A percentile compares a stretch with the other conserved stretches of the same genome.
phyloP scores from a whole-genome alignment of 2,888 invertebrate genomes.

The Athetis lepigone region DNA sequence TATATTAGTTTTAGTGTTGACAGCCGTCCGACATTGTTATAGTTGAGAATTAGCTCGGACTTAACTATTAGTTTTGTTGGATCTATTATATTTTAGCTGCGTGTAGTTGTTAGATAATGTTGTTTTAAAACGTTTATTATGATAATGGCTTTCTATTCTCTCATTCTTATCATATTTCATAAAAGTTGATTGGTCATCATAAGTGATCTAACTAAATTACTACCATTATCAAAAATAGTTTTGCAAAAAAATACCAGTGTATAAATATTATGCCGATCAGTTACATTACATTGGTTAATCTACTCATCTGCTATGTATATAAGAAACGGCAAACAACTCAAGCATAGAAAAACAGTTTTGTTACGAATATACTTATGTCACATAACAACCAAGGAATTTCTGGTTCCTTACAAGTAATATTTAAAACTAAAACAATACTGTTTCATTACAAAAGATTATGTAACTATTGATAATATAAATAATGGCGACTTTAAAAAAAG shows the following conservation, averaged over 20 bases:
- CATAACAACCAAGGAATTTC: slow-evolving; percentile 19
- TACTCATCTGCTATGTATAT: not conserved
- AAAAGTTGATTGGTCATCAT: not conserved
- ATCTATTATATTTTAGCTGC: slow-evolving; percentile 26
- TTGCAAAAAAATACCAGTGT: too few species aligned
- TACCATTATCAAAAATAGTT: not conserved
- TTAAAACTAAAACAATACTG: slow-evolving; percentile 21
- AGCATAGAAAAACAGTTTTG: slow-evolving; percentile 12
- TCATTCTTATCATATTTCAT: not conserved
- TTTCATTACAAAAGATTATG: slow-evolving; percentile 23
- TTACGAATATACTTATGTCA: not conserved
- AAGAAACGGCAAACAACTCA: not conserved
- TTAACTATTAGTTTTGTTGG: slow-evolving; percentile 38
- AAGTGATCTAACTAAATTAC: too few species aligned
- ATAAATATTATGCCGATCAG: not conserved
- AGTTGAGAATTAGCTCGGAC: slow-evolving; percentile 44
- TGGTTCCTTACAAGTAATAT: slow-evolving; percentile 8
- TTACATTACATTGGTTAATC: not conserved
- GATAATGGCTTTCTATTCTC: too few species aligned
- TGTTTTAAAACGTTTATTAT: not conserved
- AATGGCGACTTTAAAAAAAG: slow-evolving; percentile 6
- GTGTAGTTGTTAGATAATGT: not conserved
- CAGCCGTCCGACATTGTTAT: slow-evolving; percentile 59
- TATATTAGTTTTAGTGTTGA: slow-evolving; percentile 53
- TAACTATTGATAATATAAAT: not conserved